Conservation (phyloP, 2,888 invertebrate species). For the Nineta flava region DNA sequence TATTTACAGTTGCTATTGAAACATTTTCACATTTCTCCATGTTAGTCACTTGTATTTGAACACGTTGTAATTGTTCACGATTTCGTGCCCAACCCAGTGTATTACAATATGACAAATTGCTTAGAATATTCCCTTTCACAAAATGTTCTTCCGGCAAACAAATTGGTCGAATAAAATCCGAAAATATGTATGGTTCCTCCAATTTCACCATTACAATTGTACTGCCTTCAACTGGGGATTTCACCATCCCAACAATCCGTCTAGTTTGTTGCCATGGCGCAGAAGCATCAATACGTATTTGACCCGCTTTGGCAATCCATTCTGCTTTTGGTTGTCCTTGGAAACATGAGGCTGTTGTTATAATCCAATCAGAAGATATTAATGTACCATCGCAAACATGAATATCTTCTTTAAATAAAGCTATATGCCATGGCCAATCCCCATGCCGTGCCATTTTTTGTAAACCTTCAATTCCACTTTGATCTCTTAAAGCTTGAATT, state of each 20-base stretch:
- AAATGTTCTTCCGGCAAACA: constrained; percentile 47
- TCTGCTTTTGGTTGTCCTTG: constrained; percentile 73
- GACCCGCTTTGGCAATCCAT: constrained; percentile 68
- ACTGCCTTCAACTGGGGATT: constrained; percentile 79
- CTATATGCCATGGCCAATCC: constrained; percentile 89
- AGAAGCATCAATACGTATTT: constrained; percentile 57
- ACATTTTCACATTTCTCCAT: constrained; percentile 76
- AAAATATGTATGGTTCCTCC: constrained; percentile 55
- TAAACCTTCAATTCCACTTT: constrained; percentile 24
- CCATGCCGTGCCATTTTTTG: constrained; percentile 62
- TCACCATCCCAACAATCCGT: constrained; percentile 70
- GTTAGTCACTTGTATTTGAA: constrained; percentile 56
- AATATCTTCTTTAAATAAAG: constrained; percentile 64
- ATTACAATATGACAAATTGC: constrained; percentile 45
- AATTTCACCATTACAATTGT: constrained; percentile 67
- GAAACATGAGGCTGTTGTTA: constrained; percentile 79
- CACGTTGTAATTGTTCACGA: constrained; percentile 64
- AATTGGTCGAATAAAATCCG: constrained; percentile 71
- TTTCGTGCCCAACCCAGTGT: constrained; percentile 77
- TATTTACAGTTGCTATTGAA: constrained; percentile 68
- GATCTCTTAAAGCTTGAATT: constrained; percentile 21
- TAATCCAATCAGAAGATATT: constrained; percentile 65
- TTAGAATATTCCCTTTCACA: constrained; percentile 17
- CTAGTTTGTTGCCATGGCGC: constrained; percentile 81
- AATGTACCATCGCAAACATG: constrained; percentile 83